These are phyloP conservation scores for Psix sp. DNA, from an alignment of 1,140 invertebrate genomes.

Conservation along the genomic window DNA sequence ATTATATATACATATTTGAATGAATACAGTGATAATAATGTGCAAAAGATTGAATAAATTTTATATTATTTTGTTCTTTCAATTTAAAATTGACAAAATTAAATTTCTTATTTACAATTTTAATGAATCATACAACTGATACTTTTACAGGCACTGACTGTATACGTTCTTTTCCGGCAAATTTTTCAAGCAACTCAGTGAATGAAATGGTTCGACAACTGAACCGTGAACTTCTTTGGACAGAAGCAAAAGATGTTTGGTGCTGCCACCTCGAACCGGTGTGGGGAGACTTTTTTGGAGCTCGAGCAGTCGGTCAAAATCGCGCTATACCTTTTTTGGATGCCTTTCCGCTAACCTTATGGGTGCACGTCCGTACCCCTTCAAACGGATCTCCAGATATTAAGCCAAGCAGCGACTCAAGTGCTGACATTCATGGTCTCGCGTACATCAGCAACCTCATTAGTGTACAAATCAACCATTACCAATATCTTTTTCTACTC, in stretches of 20 bases:
- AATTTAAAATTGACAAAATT: no score
- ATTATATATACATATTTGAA: no score
- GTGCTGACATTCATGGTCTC: constrained; percentile 82
- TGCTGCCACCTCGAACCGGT: constrained; percentile 91
- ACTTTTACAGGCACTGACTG: constrained; percentile 75
- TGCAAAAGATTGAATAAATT: no score
- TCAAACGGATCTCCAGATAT: constrained; percentile 13
- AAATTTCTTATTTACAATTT: no score
- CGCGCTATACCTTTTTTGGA: constrained; percentile 92
- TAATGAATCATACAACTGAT: no score
- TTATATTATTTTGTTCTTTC: no score
- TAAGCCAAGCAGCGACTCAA: constrained; percentile 44
- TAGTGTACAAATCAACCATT: constrained; percentile 93
- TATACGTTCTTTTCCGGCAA: constrained; percentile 71
- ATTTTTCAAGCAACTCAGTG: constrained; percentile 72
- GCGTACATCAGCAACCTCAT: constrained; percentile 87
- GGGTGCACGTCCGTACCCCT: constrained; percentile 80
- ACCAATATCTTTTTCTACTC: constrained; percentile 93
- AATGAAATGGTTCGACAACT: constrained; percentile 76
- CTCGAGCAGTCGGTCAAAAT: constrained; percentile 83
- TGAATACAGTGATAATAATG: no score
- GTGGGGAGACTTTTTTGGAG: constrained; percentile 93
- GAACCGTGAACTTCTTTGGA: constrained; percentile 85
- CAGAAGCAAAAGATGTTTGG: constrained; percentile 91
- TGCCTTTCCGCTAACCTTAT: constrained; percentile 91